These are phyloP conservation scores for Larimichthys polyactis DNA, from an alignment of 2,113 vertebrate species.

Conservation along the genomic window DNA sequence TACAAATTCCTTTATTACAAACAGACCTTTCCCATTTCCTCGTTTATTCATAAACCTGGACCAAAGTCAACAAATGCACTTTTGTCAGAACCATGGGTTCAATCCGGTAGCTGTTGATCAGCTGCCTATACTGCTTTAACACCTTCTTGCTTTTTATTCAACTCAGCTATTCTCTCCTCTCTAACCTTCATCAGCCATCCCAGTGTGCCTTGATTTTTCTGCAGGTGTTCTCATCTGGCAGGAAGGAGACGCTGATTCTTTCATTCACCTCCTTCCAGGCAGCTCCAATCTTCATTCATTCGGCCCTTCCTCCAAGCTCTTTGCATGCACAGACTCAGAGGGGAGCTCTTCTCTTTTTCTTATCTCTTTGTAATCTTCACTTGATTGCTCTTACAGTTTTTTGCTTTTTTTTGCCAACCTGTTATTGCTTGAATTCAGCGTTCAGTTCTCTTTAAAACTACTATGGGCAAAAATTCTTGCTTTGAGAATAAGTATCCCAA, in stretches of 20 bases:
- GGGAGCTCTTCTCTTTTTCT: not conserved
- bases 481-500: not conserved
- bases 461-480: not conserved
- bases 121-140: not conserved
- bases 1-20: too few species aligned
- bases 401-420: not conserved
- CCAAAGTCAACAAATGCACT: slow-evolving; percentile 6
- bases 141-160: slow-evolving; percentile 3
- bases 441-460: not conserved
- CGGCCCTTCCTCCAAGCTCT: slow-evolving; percentile 10
- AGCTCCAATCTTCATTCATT: slow-evolving; percentile 11
- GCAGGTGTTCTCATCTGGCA: slow-evolving; percentile 49
- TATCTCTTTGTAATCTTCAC: too few species aligned
- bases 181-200: slow-evolving; percentile 6
- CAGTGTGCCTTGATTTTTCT: slow-evolving; percentile 43
- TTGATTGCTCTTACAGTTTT: not conserved
- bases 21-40: not conserved
- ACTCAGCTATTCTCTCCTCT: slow-evolving; percentile 16
- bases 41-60: not conserved
- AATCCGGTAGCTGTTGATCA: slow-evolving; percentile 15
- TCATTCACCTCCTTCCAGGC: slow-evolving; percentile 33
- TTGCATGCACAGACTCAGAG: not conserved
- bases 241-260: slow-evolving; percentile 32
- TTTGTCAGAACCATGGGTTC: slow-evolving; percentile 13
- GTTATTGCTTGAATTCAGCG: not conserved